phyloP scores from a whole-genome alignment of 1,140 invertebrate genomes.

The Formica exsecta region DNA sequence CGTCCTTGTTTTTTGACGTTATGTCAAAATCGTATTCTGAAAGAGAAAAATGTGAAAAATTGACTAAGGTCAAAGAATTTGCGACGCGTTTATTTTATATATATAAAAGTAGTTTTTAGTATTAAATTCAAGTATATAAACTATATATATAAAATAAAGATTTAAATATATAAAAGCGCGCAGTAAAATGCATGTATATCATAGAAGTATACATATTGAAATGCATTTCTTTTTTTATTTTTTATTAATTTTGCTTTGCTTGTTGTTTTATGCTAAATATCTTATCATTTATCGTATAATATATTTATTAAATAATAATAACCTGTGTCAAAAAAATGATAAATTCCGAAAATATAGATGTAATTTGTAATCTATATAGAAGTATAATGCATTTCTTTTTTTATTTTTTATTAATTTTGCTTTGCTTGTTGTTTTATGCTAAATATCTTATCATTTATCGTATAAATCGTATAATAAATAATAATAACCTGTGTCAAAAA shows the following conservation, averaged over 20 bases:
- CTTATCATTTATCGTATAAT: background rate
- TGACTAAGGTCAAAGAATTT: background rate
- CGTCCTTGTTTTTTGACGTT: background rate
- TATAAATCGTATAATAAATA: too few species aligned
- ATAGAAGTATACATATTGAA: background rate
- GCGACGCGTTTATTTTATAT: background rate
- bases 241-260: background rate
- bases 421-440: background rate
- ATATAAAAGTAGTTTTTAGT: background rate
- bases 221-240: background rate
- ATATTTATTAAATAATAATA: too few species aligned
- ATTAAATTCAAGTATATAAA: background rate
- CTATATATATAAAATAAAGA: too few species aligned
- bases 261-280: background rate
- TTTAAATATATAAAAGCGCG: background rate
- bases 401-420: background rate
- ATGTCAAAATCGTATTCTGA: background rate
- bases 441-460: background rate
- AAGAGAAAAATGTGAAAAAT: background rate
- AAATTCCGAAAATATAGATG: background rate
- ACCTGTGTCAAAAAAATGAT: background rate
- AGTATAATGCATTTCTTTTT: background rate
- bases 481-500: too few species aligned
- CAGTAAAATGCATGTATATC: background rate
- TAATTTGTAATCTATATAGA: constrained; percentile 5